Conservation (phyloP, 2,797 vertebrate species). For the Psittacula echo region DNA sequence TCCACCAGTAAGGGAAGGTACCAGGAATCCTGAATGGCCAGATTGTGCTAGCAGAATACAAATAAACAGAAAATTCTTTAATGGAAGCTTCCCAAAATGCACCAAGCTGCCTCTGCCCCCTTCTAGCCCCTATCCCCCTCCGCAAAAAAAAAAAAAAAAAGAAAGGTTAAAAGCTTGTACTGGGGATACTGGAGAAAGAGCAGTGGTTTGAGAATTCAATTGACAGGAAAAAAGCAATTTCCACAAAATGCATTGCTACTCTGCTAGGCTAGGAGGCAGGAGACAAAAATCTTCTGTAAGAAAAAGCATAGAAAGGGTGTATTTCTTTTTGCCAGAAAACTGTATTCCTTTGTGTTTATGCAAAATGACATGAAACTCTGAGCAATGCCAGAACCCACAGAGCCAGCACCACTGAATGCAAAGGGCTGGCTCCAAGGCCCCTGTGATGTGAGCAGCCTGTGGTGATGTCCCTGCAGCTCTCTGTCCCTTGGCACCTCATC, state of each 20-base stretch:
- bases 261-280: neutral
- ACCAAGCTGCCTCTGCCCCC: fast-evolving
- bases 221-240: neutral
- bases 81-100: neutral
- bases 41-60: neutral
- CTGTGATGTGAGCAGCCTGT: fast-evolving
- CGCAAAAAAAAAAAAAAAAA: too few species aligned
- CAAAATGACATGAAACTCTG: neutral
- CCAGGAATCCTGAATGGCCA: neutral
- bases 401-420: fast-evolving
- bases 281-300: fast-evolving
- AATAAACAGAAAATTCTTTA: neutral
- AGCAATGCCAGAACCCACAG: neutral
- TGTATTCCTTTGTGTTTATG: neutral
- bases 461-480: neutral
- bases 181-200: neutral
- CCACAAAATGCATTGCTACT: neutral
- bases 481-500: neutral
- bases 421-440: neutral
- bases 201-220: neutral
- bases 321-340: neutral
- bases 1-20: neutral
- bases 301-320: neutral
- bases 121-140: neutral
- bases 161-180: neutral